Evolutionary conservation across 2,113 vertebrate species (phyloP), one percentile per base, ranked within the genome.

Genomic region (Petaurus breviceps): DNA sequence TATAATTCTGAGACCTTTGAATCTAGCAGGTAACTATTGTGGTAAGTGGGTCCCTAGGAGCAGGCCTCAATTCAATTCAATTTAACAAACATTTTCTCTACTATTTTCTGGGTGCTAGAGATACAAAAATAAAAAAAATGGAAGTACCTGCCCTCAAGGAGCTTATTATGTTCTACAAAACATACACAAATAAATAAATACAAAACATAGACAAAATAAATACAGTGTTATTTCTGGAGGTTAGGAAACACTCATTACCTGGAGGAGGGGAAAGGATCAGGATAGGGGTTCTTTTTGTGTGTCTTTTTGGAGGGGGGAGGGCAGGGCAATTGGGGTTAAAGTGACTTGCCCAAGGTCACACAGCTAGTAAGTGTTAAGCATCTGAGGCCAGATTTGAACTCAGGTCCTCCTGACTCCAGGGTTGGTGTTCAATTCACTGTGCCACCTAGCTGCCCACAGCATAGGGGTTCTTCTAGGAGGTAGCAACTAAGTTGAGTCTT

Each of bases 391-490:
- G 4, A 49, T 49, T 49, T 49, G 47, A 49, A 49, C 47, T 49
- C 47, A 49, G 47, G 4, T 4, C 47, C 47, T 49, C 47, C 47
- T 49, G 47, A 49, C 47, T 49, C 47, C 47, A 49, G 47, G 47
- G 47, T 49, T 49, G 4, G 47, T 49, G 47, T 49, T 49, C 47
- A 3, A 49, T 49, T 49, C 4, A 49, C 47, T 49, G 47, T 49
- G 2, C 47, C 47, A 49, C 47, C 47, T 49, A 49, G 47, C 47
- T 49, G 47, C 47, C 47, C 47, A 2, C 57, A 49, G 24, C 51
- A n/a, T 90, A 52, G 7, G 25, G 57, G 54, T 93, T 95, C 46
- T 46, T 54, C 37, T 50, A 47, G 91, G 49, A 97, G 57, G 52
- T 37, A 54, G 96, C 51, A 47, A 23, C 90, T n/a, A 8, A 94